phyloP scores from a whole-genome alignment of 64 coral and sea anemone species.

The Acropora yongei region DNA sequence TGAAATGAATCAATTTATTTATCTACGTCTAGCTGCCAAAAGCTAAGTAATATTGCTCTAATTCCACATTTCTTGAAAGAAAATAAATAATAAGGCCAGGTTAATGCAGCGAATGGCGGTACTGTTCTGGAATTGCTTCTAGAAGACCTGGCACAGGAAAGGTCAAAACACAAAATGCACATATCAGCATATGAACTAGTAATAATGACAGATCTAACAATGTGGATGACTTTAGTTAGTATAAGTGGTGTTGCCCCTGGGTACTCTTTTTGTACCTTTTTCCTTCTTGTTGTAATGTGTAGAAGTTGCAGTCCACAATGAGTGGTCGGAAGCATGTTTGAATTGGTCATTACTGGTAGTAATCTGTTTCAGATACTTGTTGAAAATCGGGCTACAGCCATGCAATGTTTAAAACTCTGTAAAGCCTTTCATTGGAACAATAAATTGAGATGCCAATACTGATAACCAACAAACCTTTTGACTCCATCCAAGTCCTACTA shows the following conservation, averaged over 20 bases:
- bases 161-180: not conserved
- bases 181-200: too few species aligned
- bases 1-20: not conserved
- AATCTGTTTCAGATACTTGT: not conserved
- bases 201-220: too few species aligned
- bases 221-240: too few species aligned
- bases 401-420: too few species aligned
- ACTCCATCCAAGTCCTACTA: constrained; percentile 67
- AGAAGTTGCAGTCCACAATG: too few species aligned
- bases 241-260: too few species aligned
- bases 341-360: too few species aligned
- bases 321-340: too few species aligned
- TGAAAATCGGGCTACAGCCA: not conserved
- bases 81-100: not conserved
- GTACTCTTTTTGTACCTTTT: too few species aligned
- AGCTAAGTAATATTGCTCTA: not conserved
- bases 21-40: not conserved
- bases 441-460: too few species aligned
- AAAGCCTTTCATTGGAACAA: too few species aligned
- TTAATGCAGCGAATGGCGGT: constrained; percentile 63
- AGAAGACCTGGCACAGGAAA: constrained; percentile 38
- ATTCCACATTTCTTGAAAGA: not conserved
- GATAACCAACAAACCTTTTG: constrained; percentile 31
- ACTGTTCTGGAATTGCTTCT: constrained; percentile 58
- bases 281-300: too few species aligned